These are phyloP conservation scores for Globicephala melas DNA, from an alignment of 2,113 vertebrate genomes.

Conservation along the genomic window DNA sequence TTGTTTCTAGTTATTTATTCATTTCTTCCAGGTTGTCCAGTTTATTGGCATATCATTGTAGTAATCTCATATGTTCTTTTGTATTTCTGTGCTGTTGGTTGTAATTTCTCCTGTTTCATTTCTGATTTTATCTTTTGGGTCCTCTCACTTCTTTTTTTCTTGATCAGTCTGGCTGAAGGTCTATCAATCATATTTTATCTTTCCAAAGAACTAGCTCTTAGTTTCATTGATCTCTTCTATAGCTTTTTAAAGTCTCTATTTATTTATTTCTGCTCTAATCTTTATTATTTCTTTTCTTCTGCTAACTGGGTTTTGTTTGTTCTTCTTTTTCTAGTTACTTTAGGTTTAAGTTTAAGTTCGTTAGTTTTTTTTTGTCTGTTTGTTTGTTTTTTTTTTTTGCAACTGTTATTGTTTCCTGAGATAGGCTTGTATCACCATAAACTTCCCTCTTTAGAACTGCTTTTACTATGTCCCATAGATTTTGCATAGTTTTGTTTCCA, in stretches of 20 bases:
- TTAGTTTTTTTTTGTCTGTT: no score
- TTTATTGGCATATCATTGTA: background rate
- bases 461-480: background rate
- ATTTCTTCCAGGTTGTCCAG: background rate
- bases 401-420: background rate
- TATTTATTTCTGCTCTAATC: background rate
- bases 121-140: background rate
- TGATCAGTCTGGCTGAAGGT: background rate
- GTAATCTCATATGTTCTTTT: background rate
- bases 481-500: background rate
- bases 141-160: background rate
- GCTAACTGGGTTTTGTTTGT: background rate
- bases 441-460: background rate
- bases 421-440: background rate
- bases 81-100: background rate
- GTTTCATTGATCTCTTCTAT: background rate
- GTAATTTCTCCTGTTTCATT: background rate
- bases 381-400: no score
- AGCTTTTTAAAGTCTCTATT: background rate
- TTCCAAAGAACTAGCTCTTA: background rate
- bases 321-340: background rate
- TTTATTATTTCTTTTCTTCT: background rate
- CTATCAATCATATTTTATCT: background rate
- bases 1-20: background rate
- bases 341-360: background rate